Evolutionary conservation across 2,888 invertebrate genomes (phyloP).

Genomic region (Drosophila nr. perissopoda): DNA sequence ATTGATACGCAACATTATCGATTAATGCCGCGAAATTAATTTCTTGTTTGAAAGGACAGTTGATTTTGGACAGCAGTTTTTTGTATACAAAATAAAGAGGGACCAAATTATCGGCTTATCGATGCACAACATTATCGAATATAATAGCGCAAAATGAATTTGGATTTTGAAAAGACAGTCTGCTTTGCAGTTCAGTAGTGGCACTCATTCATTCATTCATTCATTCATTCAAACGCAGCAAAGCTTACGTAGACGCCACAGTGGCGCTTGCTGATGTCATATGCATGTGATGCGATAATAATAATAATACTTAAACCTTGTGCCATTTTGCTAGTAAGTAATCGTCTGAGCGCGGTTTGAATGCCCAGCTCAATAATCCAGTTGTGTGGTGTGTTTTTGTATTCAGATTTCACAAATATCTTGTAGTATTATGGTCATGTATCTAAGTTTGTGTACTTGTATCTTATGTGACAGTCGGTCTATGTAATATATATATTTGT

Average conservation of each 20-base stretch:
- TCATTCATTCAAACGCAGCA: constrained; percentile 15
- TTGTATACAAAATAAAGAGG: constrained; percentile 85
- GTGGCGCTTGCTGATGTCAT: constrained; percentile 66
- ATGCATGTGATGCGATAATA: constrained; percentile 77
- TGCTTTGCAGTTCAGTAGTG: neutral
- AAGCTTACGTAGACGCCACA: constrained; percentile 58
- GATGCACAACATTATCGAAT: neutral
- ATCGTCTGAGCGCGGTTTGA: constrained; percentile 42
- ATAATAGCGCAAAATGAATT: neutral
- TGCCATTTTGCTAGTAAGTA: constrained; percentile 56
- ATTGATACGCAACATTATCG: neutral
- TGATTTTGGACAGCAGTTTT: constrained; percentile 92
- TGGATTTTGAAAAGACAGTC: neutral
- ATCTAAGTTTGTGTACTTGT: constrained; percentile 20
- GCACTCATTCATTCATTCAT: constrained; percentile 16
- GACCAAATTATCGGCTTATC: constrained; percentile 5
- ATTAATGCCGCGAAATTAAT: neutral
- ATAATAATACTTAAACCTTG: constrained; percentile 72
- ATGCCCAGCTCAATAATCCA: constrained; percentile 38
- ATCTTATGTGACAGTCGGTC: constrained; percentile 17
- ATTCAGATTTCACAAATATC: constrained; percentile 24
- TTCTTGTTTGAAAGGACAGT: neutral
- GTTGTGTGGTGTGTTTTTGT: constrained; percentile 7
- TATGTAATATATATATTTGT: neutral
- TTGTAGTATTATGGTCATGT: constrained; percentile 4